Evolutionary conservation across 2,888 invertebrate species (phyloP), one percentile per base, ranked within the genome.

Genomic region (Xylota sylvarum): DNA sequence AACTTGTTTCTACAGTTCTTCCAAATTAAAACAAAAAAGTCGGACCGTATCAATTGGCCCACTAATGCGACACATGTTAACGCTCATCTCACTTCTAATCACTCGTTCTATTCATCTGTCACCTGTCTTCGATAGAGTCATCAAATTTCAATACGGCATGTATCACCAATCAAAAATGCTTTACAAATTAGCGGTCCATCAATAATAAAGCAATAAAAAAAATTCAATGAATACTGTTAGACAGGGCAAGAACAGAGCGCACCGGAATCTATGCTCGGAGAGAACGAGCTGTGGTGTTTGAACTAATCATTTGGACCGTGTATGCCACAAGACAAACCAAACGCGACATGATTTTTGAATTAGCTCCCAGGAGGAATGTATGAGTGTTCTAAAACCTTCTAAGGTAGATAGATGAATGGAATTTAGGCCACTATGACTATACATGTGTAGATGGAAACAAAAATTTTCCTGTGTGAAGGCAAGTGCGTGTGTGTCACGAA

Each of bases 171-270:
- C 30, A 0, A 40, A 56, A 58, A 60, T 37, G 56, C 7, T 23
- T 50, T 32, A 48, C 10, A 60, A 77, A 77, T 69, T 77, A 77
- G 77, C 60, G 40, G 7, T 23, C 30, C 48, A 35, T 50, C 43
- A 50, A 58, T 77, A 69, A 77, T 69, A 14, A 67, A 58, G 58
- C 48, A 50, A 69, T 60, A 67, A 69, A 67, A 43, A 76, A 58
- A 19, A 32, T 46, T 50, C 9, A 77, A 30, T 48, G 37, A 50
- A 60, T n/a, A 77, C 77, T 58, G 77, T 77, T 77, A 67, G 55
- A 9, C 4, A 12, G 14, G 14, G 19, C 37, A 19, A 27, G 27
- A 5, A 37, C 14, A 35, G 5, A 46, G 5, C 32, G 4, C 5
- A 9, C 4, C 19, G 6, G 40, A 30, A 19, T 50, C 23, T 69